Percentiles rank a stretch among this genome's conserved stretches.
phyloP scores from a whole-genome alignment of 2,888 invertebrate species.

The Eretmocerus hayati region DNA sequence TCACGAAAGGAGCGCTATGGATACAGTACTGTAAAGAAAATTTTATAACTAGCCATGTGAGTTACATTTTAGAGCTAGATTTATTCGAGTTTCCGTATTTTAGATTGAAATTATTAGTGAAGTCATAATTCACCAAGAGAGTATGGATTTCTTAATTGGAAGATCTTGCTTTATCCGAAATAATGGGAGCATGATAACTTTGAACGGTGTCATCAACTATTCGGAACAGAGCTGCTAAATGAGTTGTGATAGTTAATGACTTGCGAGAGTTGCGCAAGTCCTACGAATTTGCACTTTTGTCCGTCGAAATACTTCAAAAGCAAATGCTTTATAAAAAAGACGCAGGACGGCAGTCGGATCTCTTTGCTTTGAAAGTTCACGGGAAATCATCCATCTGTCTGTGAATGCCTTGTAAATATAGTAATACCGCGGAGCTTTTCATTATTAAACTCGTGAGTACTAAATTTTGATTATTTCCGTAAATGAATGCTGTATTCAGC shows the following conservation, averaged over 20 bases:
- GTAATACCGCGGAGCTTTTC: conserved; percentile 18
- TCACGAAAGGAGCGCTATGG: not conserved
- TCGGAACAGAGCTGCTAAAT: conserved; percentile 8
- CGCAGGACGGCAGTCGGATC: conserved; percentile 22
- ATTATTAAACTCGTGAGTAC: conserved; percentile 13
- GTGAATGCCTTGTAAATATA: conserved; percentile 24
- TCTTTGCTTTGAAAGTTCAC: conserved; percentile 22
- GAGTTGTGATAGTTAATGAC: conserved; percentile 18
- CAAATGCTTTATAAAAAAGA: conserved; percentile 14
- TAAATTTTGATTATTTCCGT: too few species aligned
- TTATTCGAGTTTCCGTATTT: too few species aligned
- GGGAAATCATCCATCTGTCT: conserved; percentile 21
- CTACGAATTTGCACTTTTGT: conserved; percentile 10
- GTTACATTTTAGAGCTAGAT: conserved; percentile 15
- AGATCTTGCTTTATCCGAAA: too few species aligned
- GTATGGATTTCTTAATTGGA: too few species aligned
- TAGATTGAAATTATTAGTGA: too few species aligned
- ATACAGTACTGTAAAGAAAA: conserved; percentile 10
- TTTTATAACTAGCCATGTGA: conserved; percentile 13
- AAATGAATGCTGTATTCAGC: conserved; percentile 11
- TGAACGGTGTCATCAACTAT: too few species aligned
- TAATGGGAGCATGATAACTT: too few species aligned
- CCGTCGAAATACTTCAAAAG: conserved; percentile 16
- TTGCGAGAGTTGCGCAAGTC: conserved; percentile 4
- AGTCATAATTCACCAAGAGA: too few species aligned